These are phyloP conservation scores for Dendrolimus kikuchii DNA, from an alignment of 1,140 invertebrate genomes.

Conservation along the genomic window DNA sequence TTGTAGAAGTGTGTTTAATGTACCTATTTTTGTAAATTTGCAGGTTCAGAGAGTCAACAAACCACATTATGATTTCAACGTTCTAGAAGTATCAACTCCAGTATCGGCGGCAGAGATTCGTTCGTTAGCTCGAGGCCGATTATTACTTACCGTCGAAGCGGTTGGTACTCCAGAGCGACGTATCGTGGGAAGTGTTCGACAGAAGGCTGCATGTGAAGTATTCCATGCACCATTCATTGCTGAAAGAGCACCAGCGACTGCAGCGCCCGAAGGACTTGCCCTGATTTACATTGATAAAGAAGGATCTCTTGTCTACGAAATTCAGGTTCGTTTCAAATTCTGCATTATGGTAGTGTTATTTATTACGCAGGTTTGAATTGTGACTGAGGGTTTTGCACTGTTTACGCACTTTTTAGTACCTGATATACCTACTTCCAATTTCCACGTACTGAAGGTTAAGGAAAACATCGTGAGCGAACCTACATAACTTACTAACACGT, in stretches of 20 bases:
- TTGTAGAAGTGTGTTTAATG: neutral
- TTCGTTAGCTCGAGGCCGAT: constrained; percentile 79
- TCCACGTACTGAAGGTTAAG: too few relatives aligned
- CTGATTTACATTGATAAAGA: constrained; percentile 85
- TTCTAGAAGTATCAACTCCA: constrained; percentile 81
- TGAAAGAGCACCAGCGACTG: constrained; percentile 56
- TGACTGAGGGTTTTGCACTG: too few relatives aligned
- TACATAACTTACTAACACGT: too few relatives aligned
- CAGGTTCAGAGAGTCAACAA: constrained; percentile 75
- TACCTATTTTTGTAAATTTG: constrained; percentile 12
- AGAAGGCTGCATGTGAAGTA: constrained; percentile 84
- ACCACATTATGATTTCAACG: constrained; percentile 81
- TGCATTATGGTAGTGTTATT: neutral
- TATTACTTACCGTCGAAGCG: constrained; percentile 79
- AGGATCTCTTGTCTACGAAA: constrained; percentile 82
- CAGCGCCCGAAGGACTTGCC: constrained; percentile 77
- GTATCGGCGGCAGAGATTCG: constrained; percentile 81
- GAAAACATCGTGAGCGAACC: too few relatives aligned
- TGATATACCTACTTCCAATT: too few relatives aligned
- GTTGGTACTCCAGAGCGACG: constrained; percentile 76
- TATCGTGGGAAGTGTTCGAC: constrained; percentile 78
- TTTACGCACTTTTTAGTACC: too few relatives aligned
- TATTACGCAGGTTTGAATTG: too few relatives aligned
- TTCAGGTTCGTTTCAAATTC: constrained; percentile 68
- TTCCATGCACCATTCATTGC: constrained; percentile 80